Percentiles rank a stretch among this genome's conserved stretches.
These are phyloP conservation scores for Nebria salina DNA, from an alignment of 2,888 invertebrate genomes.

Conservation along the genomic window DNA sequence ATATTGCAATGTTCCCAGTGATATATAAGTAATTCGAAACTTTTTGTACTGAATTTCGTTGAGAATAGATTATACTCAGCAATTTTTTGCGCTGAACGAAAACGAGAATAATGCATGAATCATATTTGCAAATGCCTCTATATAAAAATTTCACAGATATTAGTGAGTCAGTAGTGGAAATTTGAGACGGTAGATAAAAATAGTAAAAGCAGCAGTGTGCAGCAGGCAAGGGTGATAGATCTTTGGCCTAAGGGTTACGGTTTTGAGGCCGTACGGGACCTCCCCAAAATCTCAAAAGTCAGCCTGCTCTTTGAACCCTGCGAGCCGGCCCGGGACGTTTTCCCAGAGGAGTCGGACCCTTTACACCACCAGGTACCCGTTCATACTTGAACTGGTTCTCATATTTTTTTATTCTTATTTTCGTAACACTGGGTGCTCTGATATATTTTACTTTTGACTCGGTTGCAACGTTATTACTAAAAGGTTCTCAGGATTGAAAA, in stretches of 20 bases:
- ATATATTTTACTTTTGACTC: neutral
- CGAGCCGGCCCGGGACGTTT: slow-evolving; percentile 28
- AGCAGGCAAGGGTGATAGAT: slow-evolving; percentile 14
- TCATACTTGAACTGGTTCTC: slow-evolving; percentile 7
- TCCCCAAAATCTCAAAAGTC: slow-evolving; percentile 31
- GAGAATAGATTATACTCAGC: neutral
- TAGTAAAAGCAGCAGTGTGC: neutral
- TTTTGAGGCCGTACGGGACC: slow-evolving; percentile 26
- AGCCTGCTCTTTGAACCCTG: slow-evolving; percentile 26
- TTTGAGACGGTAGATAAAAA: neutral
- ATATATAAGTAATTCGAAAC: neutral
- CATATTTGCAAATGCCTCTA: neutral
- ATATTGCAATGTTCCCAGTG: neutral
- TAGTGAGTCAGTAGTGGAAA: neutral
- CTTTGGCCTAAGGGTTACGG: slow-evolving; percentile 21
- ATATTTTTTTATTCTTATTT: neutral
- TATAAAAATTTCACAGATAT: neutral
- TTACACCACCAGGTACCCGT: slow-evolving; percentile 15
- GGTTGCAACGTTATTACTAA: neutral
- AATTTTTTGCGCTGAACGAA: neutral
- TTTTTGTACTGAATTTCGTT: neutral
- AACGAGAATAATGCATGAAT: neutral
- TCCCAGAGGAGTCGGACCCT: slow-evolving; percentile 20
- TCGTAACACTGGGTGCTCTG: slow-evolving; percentile 11
- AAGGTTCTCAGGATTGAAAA: neutral